Base-by-base conservation (phyloP, 2,113 vertebrate genomes). In the Nothoprocta pentlandii region DNA sequence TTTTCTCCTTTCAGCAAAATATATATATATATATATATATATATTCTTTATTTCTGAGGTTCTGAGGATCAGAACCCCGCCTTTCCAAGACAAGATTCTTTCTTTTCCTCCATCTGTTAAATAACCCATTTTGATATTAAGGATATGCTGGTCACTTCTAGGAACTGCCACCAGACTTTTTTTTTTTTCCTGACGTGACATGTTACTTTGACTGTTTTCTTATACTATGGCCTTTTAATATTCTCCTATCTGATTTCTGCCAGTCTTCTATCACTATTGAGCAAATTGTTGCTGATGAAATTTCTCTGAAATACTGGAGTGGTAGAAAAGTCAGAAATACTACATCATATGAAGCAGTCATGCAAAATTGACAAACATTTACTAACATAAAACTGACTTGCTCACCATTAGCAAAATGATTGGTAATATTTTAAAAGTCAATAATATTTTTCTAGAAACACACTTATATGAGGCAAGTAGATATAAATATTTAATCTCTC, bases 191-290 rank as follows among this genome's bases (percentile, higher is more conserved):
- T 89, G 42, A 80, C 44, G 56, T 53, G 39, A 94, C 81, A 85
- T 85, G 42, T 63, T 92, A 69, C 80, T 95, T 91, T 93, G 93
- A 92, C 73, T 92, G 30, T 7, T 93, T 93, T 93, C 53, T 74
- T 91, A 59, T 94, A 85, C 26, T 56, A 44, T 79, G 78, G 56
- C 56, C 71, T 91, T 53, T 87, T 92, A 89, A 26, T 32, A 73
- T 94, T 85, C 82, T 87, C 41, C 58, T 90, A 51, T 58, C n/a
- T 89, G 75, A 87, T 56, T 89, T 63, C 62, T 94, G 25, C 53
- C 39, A 83, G 76, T 91, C 77, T 66, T 44, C 67, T 71, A 26
- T 85, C 75, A 58, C 26, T 93, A 61, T 61, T 68, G 76, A 85
- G 68, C 23, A 94, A 94, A 94, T 79, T 56, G 47, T 28, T 94